These are phyloP conservation scores for Amniataba percoides DNA, from an alignment of 2,797 vertebrate genomes.

Conservation along the genomic window DNA sequence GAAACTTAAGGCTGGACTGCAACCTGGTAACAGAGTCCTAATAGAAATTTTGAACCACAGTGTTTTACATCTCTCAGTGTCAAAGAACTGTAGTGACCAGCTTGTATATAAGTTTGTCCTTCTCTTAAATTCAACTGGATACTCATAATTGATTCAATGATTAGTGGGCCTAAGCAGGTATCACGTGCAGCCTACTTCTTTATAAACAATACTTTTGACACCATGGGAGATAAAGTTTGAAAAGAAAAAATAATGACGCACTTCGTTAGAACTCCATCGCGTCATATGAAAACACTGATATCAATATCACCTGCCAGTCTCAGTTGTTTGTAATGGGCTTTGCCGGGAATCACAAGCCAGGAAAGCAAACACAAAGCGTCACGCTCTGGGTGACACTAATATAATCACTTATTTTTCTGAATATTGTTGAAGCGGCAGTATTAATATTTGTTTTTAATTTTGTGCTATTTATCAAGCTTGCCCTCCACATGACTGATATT, in stretches of 20 bases:
- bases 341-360: conserved; percentile 3
- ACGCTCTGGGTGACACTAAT: conserved; percentile 14
- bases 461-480: not conserved
- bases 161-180: not conserved
- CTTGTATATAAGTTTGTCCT: not conserved
- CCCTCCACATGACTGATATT: not conserved
- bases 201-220: conserved; percentile 3
- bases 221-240: not conserved
- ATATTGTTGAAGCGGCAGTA: conserved; percentile 12
- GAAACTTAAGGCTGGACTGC: not conserved
- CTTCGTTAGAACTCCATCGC: not conserved
- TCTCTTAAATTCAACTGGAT: not conserved
- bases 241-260: not conserved
- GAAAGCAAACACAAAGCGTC: conserved; percentile 28
- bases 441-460: conserved; percentile 34
- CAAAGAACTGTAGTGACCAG: not conserved
- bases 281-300: conserved; percentile 13
- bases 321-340: conserved; percentile 15
- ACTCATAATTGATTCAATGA: not conserved
- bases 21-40: not conserved
- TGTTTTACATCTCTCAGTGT: not conserved
- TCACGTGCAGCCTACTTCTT: not conserved
- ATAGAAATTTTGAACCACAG: not conserved
- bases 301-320: conserved; percentile 5
- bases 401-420: conserved; percentile 4